Conservation (phyloP, 2,888 invertebrate species). For the Cerastoderma edule region DNA sequence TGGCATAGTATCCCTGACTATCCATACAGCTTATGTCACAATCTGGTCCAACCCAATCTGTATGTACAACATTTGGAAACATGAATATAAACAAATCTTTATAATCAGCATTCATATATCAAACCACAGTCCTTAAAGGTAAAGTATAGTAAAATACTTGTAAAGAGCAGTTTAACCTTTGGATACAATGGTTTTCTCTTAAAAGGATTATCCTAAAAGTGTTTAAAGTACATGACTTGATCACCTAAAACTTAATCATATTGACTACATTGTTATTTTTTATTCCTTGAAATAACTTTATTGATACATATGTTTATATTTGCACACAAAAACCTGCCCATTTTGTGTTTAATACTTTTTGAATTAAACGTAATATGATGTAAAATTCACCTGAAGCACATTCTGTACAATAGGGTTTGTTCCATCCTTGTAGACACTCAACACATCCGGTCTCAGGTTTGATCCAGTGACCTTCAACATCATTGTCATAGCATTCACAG, state of each 20-base stretch:
- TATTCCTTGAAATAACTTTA: too few relatives aligned
- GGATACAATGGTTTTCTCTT: too few relatives aligned
- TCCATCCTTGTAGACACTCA: slow-evolving; percentile 69
- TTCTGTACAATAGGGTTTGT: slow-evolving; percentile 65
- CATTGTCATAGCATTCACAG: slow-evolving; percentile 70
- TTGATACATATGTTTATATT: too few relatives aligned
- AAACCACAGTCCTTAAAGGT: too few relatives aligned
- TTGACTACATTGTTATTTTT: too few relatives aligned
- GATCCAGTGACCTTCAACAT: slow-evolving; percentile 70
- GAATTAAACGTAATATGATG: neutral
- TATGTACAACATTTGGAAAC: neutral
- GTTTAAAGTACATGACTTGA: too few relatives aligned
- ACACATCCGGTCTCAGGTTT: slow-evolving; percentile 66
- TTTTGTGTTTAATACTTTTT: neutral
- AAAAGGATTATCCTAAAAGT: too few relatives aligned
- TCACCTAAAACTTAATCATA: too few relatives aligned
- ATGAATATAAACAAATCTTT: too few relatives aligned
- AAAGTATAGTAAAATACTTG: too few relatives aligned
- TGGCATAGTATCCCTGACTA: slow-evolving; percentile 66
- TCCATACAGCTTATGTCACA: slow-evolving; percentile 70
- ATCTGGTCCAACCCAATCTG: slow-evolving; percentile 73
- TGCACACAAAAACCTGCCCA: neutral
- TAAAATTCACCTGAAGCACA: slow-evolving; percentile 66
- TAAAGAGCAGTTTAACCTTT: too few relatives aligned
- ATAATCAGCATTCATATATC: too few relatives aligned